A percentile compares a stretch with the other conserved stretches of the same genome.
These are phyloP conservation scores for Heloderma charlesbogerti DNA, from an alignment of 2,113 vertebrate species.

Conservation along the genomic window DNA sequence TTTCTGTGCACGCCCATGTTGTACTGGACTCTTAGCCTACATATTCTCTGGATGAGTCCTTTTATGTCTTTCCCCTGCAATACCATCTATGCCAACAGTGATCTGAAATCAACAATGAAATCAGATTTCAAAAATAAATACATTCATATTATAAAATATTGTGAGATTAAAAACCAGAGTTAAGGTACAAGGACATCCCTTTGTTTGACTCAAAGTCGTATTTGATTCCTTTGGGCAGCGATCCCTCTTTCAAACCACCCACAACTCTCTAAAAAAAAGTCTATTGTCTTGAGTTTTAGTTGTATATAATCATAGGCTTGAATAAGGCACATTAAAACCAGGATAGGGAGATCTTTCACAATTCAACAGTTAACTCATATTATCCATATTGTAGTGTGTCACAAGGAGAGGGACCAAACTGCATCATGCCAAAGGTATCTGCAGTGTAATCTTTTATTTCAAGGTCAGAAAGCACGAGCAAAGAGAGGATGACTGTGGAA, in stretches of 20 bases:
- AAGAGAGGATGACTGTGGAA: neutral
- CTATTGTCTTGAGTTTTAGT: neutral
- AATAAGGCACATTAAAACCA: neutral
- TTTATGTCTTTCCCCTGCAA: neutral
- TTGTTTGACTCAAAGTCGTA: neutral
- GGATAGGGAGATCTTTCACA: neutral
- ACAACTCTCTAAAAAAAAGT: neutral
- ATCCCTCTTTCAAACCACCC: neutral
- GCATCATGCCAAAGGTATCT: neutral
- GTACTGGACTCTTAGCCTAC: neutral
- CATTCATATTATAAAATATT: neutral
- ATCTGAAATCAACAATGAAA: neutral
- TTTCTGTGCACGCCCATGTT: neutral
- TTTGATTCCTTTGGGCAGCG: neutral
- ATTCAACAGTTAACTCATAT: neutral
- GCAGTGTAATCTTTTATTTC: neutral
- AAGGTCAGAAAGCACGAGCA: neutral
- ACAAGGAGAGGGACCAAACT: neutral
- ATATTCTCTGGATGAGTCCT: neutral
- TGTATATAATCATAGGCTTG: neutral
- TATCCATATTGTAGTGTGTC: neutral
- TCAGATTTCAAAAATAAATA: neutral
- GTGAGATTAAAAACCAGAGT: neutral
- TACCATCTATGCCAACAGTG: neutral
- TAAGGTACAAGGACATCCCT: neutral